Evolutionary conservation across 2,113 vertebrate species (phyloP).

Genomic region (Grus americana): DNA sequence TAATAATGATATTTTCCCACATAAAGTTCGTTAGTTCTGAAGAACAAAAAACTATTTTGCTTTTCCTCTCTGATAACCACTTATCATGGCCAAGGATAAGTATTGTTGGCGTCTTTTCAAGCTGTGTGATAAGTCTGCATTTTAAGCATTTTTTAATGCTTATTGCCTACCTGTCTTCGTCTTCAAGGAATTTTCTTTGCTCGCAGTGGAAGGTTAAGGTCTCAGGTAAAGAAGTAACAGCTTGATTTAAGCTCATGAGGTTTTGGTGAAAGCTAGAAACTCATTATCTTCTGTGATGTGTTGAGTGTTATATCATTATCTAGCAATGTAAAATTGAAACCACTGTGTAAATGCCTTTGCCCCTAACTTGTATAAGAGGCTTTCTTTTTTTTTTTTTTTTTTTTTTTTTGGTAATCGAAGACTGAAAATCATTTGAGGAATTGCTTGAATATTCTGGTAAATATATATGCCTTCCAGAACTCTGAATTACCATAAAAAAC

Average conservation of each 20-base stretch:
- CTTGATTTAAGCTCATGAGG: slow-evolving; percentile 25
- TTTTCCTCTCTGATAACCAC: not conserved
- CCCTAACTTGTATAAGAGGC: not conserved
- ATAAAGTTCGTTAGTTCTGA: not conserved
- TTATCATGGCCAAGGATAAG: not conserved
- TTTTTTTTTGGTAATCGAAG: not conserved
- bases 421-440: slow-evolving; percentile 41
- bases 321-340: slow-evolving; percentile 42
- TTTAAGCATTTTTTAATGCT: not conserved
- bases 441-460: slow-evolving; percentile 13
- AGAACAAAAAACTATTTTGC: not conserved
- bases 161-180: not conserved
- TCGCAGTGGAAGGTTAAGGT: not conserved
- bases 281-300: slow-evolving; percentile 37
- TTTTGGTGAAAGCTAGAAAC: slow-evolving; percentile 50
- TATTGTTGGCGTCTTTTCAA: not conserved
- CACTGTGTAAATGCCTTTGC: not conserved
- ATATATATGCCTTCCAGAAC: not conserved
- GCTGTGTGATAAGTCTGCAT: not conserved
- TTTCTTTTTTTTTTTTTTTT: not conserved
- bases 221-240: not conserved
- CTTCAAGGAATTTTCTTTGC: not conserved
- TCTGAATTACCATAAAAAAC: not conserved
- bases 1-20: not conserved
- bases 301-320: not conserved